Percentiles rank a stretch among this genome's conserved stretches.
These are phyloP conservation scores for Alentia gelatinosa DNA, from an alignment of 2,888 invertebrate species.

Conservation along the genomic window DNA sequence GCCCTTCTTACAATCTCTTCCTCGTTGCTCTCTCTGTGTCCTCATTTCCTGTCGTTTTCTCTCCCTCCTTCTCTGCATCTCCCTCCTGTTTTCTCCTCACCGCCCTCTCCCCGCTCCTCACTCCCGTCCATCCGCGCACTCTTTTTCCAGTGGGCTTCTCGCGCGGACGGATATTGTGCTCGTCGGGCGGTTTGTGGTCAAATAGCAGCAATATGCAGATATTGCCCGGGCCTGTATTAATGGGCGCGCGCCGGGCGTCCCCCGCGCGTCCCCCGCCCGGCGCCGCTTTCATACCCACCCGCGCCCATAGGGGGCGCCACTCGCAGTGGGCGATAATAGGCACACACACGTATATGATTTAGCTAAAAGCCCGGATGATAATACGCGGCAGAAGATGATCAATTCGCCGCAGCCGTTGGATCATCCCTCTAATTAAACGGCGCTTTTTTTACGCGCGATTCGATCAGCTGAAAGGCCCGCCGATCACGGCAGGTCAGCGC, in stretches of 20 bases:
- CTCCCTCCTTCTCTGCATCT: no score
- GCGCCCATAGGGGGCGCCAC: not conserved
- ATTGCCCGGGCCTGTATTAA: not conserved
- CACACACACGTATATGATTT: conserved; percentile 28
- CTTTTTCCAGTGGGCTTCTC: not conserved
- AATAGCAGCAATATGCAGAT: not conserved
- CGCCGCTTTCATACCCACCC: not conserved
- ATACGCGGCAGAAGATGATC: not conserved
- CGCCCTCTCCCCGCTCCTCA: not conserved
- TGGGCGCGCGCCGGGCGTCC: not conserved
- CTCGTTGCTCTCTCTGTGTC: no score
- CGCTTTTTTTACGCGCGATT: not conserved
- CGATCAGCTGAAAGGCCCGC: not conserved
- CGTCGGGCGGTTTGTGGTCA: not conserved
- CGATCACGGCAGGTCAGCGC: not conserved
- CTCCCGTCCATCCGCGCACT: not conserved
- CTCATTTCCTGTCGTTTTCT: no score
- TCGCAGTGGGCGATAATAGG: not conserved
- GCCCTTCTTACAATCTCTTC: no score
- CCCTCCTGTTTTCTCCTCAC: no score
- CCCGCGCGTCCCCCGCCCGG: no score
- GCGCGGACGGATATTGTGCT: conserved; percentile 23
- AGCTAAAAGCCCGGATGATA: not conserved
- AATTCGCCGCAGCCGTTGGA: conserved; percentile 29
- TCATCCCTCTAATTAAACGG: conserved; percentile 36